Evolutionary conservation across 2,888 invertebrate genomes (phyloP).

Genomic region (Artemia sinica): DNA sequence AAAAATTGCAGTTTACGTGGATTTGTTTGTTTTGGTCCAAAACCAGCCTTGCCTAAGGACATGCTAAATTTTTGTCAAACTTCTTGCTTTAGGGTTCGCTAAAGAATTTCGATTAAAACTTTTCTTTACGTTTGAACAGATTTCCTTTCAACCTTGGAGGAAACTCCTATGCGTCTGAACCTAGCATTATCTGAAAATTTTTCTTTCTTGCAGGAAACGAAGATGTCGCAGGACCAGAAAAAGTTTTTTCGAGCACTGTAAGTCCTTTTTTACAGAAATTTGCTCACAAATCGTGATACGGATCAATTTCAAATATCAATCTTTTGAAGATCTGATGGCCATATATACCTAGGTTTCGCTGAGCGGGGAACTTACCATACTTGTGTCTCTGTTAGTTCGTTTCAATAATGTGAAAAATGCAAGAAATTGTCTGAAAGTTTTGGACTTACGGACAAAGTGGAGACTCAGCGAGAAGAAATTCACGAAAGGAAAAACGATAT

Average conservation of each 20-base stretch:
- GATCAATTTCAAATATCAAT: slow-evolving; percentile 9
- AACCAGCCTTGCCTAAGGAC: too few species aligned
- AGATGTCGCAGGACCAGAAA: slow-evolving; percentile 13
- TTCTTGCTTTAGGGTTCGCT: too few species aligned
- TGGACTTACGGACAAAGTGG: slow-evolving; percentile 10
- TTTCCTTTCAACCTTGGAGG: too few species aligned
- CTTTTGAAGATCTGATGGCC: slow-evolving; percentile 2
- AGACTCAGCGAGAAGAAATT: slow-evolving; percentile 4
- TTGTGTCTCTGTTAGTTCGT: slow-evolving; percentile 10
- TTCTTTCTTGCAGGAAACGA: slow-evolving; percentile 4
- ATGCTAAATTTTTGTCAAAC: too few species aligned
- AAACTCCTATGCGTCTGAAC: too few species aligned
- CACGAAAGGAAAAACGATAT: slow-evolving; percentile 12
- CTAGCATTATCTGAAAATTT: too few species aligned
- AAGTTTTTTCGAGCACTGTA: slow-evolving; percentile 10
- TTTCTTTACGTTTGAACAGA: too few species aligned
- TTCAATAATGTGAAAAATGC: slow-evolving; percentile 10
- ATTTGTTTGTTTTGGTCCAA: too few species aligned
- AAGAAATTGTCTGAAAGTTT: slow-evolving; percentile 7
- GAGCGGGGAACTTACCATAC: slow-evolving; percentile 12
- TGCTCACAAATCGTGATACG: slow-evolving; percentile 12
- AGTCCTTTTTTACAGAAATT: slow-evolving; percentile 11
- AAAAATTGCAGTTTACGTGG: too few species aligned
- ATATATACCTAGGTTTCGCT: not conserved
- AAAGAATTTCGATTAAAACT: too few species aligned